Evolutionary conservation across 2,113 vertebrate species (phyloP), one percentile per base, ranked within the genome.

Genomic region (Planiliza haematocheilus): DNA sequence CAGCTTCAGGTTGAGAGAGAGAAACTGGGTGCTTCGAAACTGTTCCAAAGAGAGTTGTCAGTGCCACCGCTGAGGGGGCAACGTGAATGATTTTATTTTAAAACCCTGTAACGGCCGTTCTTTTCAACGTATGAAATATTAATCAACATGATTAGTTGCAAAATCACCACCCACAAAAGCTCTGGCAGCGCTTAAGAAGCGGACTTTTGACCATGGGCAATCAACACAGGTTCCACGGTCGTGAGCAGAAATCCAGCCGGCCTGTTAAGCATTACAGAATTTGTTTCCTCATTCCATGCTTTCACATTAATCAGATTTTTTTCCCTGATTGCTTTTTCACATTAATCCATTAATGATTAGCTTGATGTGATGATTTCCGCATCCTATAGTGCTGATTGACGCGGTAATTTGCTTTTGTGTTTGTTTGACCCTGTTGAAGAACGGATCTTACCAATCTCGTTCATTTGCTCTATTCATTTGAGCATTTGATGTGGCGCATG

Each of bases 311-410:
- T 18, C 3, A 43, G 11, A 1, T 6, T 5, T 49, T 51, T 58
- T 24, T 8, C n/a, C 11, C 41, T 46, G 45, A 58, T 46, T 74
- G 53, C 2, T 1, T 43, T 67, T 62, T 34, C 4, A 52, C 2
- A 38, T 34, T 52, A 4, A 36, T 42, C 5, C 24, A 30, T 61
- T 17, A 17, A 10, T 66, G 43, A 37, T 55, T 50, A n/a, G 14
- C 51, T 30, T 70, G 24, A 73, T 37, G 56, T 41, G 36, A 38
- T 1, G 10, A 65, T 34, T 48, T 63, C 20, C 30, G 61, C 0
- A 1, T 43, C 7, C 11, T 18, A 30, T 5, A 30, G 3, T 30
- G 24, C 24, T 30, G 24, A 30, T 30, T 30, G 24, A 30, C 24
- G 24, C 24, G 24, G 5, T 30, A 30, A 30, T 30, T 30, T 30